Conservation (phyloP, 2,888 invertebrate species). For the Lymantria dispar region DNA sequence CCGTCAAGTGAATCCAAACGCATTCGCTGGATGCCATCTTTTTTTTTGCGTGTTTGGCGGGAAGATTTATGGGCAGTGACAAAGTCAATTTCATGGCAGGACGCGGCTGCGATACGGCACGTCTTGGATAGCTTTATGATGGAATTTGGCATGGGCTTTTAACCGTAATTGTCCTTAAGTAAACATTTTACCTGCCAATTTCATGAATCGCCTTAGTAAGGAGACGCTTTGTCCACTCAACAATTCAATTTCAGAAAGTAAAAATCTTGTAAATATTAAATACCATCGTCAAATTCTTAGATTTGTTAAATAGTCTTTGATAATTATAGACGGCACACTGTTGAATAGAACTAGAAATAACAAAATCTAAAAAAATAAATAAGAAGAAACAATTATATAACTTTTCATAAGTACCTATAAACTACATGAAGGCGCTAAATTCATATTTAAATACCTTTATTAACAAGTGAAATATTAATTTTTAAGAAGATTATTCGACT, state of each 20-base stretch:
- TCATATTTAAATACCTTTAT: too few relatives aligned
- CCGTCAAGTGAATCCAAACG: constrained; percentile 57
- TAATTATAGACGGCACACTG: too few relatives aligned
- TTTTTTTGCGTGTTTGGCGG: constrained; percentile 54
- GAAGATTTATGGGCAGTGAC: constrained; percentile 79
- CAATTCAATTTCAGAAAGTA: constrained; percentile 62
- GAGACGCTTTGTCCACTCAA: constrained; percentile 46
- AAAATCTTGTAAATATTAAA: too few relatives aligned
- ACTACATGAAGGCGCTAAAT: too few relatives aligned
- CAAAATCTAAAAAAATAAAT: too few relatives aligned
- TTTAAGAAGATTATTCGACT: too few relatives aligned
- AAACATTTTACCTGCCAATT: constrained; percentile 78
- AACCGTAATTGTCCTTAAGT: constrained; percentile 70
- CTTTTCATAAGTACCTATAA: too few relatives aligned
- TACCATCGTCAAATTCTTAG: too few relatives aligned
- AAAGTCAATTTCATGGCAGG: constrained; percentile 77
- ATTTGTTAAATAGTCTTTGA: too few relatives aligned
- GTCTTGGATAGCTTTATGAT: constrained; percentile 58
- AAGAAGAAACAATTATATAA: too few relatives aligned
- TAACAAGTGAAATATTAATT: too few relatives aligned
- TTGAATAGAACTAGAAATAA: too few relatives aligned
- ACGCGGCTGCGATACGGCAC: constrained; percentile 58
- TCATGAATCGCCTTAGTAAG: constrained; percentile 66
- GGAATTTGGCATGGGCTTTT: constrained; percentile 70
- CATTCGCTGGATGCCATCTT: constrained; percentile 53